Conservation (phyloP, 2,113 vertebrate species). For the Phycodurus eques region DNA sequence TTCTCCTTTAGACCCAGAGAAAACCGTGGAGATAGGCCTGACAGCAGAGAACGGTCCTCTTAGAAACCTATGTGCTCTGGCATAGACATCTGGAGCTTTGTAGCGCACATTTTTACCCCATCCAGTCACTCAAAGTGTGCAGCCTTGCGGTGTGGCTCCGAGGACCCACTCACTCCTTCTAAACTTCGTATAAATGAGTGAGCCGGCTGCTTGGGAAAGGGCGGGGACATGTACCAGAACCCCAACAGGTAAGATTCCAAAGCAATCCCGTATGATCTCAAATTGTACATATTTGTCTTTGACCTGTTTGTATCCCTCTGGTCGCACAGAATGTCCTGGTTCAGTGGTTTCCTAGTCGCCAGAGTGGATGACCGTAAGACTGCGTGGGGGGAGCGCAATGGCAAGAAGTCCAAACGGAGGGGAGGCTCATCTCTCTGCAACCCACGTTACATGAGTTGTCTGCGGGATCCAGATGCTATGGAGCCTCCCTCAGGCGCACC, state of each 20-base stretch:
- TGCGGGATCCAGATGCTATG: conserved; percentile 86
- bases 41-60: conserved; percentile 30
- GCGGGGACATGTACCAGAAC: conserved; percentile 76
- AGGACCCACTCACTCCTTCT: conserved; percentile 40
- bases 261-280: too few relatives aligned
- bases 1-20: conserved; percentile 44
- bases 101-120: conserved; percentile 8
- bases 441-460: conserved; percentile 93
- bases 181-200: conserved; percentile 74
- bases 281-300: conserved; percentile 4
- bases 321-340: conserved; percentile 89
- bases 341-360: conserved; percentile 93
- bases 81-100: conserved; percentile 42
- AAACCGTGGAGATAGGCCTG: conserved; percentile 54
- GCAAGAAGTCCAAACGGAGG: conserved; percentile 86
- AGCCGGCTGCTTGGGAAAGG: conserved; percentile 65
- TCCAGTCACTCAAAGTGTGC: conserved; percentile 22
- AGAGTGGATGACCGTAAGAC: conserved; percentile 94
- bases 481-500: conserved; percentile 72
- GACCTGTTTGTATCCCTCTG: conserved; percentile 10
- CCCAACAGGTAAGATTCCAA: conserved; percentile 68
- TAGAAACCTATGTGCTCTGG: conserved; percentile 32
- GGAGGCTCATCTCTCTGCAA: conserved; percentile 83
- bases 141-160: conserved; percentile 33
- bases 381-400: conserved; percentile 93